These are phyloP conservation scores for Rugalucina vietnamica DNA, from an alignment of 2,888 invertebrate species.

Conservation along the genomic window DNA sequence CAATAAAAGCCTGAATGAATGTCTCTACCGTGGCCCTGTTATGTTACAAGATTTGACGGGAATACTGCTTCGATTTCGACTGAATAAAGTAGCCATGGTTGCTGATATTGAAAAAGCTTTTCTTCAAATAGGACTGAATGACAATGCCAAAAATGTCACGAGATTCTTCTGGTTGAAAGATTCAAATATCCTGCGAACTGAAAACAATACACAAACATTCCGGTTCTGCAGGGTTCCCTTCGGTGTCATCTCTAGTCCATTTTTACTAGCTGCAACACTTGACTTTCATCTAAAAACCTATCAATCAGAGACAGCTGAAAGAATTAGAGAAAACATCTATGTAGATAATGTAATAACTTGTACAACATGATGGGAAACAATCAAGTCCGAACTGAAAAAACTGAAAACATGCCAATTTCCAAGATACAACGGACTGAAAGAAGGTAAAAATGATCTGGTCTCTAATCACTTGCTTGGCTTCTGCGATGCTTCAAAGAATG, in stretches of 20 bases:
- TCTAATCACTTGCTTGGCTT: conserved; percentile 17
- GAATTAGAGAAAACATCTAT: conserved; percentile 32
- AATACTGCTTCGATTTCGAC: conserved; percentile 31
- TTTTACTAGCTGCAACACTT: conserved; percentile 34
- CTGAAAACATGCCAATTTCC: neutral
- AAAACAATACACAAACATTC: conserved; percentile 22
- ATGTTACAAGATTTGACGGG: conserved; percentile 40
- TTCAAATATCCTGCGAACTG: neutral
- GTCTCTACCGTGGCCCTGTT: conserved; percentile 38
- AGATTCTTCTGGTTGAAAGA: conserved; percentile 50
- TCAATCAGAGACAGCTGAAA: conserved; percentile 10
- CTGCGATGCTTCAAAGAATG: conserved; percentile 9
- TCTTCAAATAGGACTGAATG: conserved; percentile 40
- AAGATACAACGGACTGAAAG: neutral
- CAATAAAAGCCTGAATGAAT: conserved; percentile 39
- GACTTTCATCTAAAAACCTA: conserved; percentile 42
- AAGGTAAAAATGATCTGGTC: neutral
- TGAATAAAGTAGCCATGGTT: conserved; percentile 33
- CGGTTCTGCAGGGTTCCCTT: conserved; percentile 40
- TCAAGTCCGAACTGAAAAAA: neutral
- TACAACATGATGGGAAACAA: neutral
- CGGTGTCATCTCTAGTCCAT: conserved; percentile 37
- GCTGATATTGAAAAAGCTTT: conserved; percentile 39
- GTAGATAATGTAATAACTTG: conserved; percentile 35
- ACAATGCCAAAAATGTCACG: conserved; percentile 37